Evolutionary conservation across 2,797 vertebrate species (phyloP), one percentile per base, ranked within the genome.

Genomic region (Cuniculus paca): DNA sequence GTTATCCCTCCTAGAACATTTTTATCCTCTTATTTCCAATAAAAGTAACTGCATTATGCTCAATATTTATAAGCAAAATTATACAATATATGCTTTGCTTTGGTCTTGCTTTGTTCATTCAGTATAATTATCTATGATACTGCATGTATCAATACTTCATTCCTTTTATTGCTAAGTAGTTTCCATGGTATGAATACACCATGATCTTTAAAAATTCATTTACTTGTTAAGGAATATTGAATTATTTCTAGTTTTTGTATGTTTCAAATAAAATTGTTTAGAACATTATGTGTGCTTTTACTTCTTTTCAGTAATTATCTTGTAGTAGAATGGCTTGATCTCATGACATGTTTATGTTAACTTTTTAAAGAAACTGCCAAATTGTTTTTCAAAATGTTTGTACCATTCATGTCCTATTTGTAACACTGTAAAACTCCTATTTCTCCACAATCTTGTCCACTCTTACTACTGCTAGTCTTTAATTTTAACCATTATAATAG

Each of bases 401-500:
- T 22, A 60, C 24, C 9, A 34, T 83, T 96, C 4, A 36, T 28
- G 88, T 91, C 14, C 16, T 56, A 72, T 3, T 36, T 22, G 36
- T 11, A 45, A 5, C 34, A 8, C 39, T 20, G 39, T 17, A 94
- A 90, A 75, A 81, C 56, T n/a, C 17, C 5, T 52, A 7, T 91
- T 84, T 74, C 14, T 84, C 3, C 1, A 36, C 11, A 28, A 78
- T 3, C 19, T 61, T 70, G 31, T 31, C 42, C 50, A 36, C n/a
- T 34, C 22, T 72, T 82, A 75, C 13, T 48, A 11, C 42, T 48
- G 24, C 7, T 20, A 56, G 10, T 63, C 34, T 80, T 19, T 60
- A 61, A 65, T 85, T 97, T 89, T 63, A 91, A 39, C 24, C 56
- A 86, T 79, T 91, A 22, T 61, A 78, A 68, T 60, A 79, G 16